A percentile compares a stretch with the other conserved stretches of the same genome.
These are phyloP conservation scores for Drosophila punjabiensis DNA, from an alignment of 1,140 invertebrate genomes.

Conservation along the genomic window DNA sequence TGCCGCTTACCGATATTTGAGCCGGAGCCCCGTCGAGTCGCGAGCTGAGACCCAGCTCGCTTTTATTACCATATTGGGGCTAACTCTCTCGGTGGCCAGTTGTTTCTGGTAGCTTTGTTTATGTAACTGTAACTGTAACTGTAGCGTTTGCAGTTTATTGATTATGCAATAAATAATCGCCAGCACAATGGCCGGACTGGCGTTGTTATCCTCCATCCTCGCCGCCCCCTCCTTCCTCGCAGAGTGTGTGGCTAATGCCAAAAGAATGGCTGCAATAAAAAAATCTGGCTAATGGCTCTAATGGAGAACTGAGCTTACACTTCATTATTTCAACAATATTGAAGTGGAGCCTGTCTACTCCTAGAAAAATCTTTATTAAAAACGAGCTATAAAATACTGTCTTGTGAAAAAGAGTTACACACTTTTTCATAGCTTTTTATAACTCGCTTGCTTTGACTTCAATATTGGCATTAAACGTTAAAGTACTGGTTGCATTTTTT, in stretches of 20 bases:
- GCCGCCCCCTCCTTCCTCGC: neutral
- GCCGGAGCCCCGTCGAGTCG: slow-evolving; percentile 9
- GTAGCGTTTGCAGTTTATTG: slow-evolving; percentile 79
- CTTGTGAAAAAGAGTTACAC: too few species aligned
- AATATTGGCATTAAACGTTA: neutral
- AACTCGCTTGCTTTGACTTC: neutral
- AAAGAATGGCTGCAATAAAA: slow-evolving; percentile 73
- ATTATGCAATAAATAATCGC: slow-evolving; percentile 82
- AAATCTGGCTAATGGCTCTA: slow-evolving; percentile 67
- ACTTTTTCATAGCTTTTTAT: neutral
- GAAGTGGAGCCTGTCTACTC: neutral
- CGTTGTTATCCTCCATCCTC: slow-evolving; percentile 51
- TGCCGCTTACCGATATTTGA: slow-evolving; percentile 80
- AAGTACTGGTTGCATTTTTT: neutral
- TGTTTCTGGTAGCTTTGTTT: slow-evolving; percentile 72
- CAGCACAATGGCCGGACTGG: slow-evolving; percentile 59
- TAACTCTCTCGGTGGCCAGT: slow-evolving; percentile 71
- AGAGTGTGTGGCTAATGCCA: slow-evolving; percentile 46
- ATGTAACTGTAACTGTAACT: slow-evolving; percentile 75
- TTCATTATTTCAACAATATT: slow-evolving; percentile 21
- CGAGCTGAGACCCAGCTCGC: slow-evolving; percentile 35
- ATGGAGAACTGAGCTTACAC: slow-evolving; percentile 19
- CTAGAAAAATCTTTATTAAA: neutral
- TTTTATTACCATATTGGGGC: slow-evolving; percentile 81
- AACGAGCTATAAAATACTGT: too few species aligned